Evolutionary conservation across 2,888 invertebrate species (phyloP), one percentile per base, ranked within the genome.

Genomic region (Erebia ligea): DNA sequence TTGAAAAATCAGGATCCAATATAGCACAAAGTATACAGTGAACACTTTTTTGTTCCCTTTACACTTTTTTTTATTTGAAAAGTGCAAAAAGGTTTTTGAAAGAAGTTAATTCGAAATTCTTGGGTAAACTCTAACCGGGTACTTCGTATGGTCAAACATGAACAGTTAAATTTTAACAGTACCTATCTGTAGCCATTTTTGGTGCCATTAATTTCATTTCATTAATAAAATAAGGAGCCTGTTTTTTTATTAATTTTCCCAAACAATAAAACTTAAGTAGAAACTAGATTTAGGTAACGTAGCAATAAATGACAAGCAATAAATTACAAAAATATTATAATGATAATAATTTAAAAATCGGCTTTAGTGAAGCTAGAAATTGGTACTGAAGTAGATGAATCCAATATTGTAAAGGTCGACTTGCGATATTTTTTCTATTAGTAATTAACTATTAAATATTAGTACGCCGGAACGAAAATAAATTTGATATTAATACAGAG

Each of bases 261-360:
- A 67, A 76, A 71, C 72, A 70, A 65, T 68, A 64, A 59, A 71
- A 72, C 73, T 67, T 74, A 75, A 75, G 69, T 74, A 74, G 76
- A 78, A 83, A 70, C 82, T 88, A 89, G 87, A 81, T 75, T 82
- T 90, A 90, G 88, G 83, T 80, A 86, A 86, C 80, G 83, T 92
- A 92, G 92, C 90, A 91, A 90, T 91, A 92, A 89, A 85, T 81
- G 84, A 90, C 83, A 85, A 92, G 92, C 92, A 92, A 92, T 92
- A 80, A 78, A 74, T 76, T 89, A 85, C 85, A 82, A 82, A 83
- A 74, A 81, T 82, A 82, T 84, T 82, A 76, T 80, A 74, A 79
- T 80, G 81, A 79, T 85, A 15, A 45, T 62, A 34, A 34, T 34
- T 34, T 34, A 62, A 82, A 80, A 82, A 57, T 56, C 83, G 81